phyloP scores from a whole-genome alignment of 2,113 vertebrate genomes.

The Leucopternis melanops region DNA sequence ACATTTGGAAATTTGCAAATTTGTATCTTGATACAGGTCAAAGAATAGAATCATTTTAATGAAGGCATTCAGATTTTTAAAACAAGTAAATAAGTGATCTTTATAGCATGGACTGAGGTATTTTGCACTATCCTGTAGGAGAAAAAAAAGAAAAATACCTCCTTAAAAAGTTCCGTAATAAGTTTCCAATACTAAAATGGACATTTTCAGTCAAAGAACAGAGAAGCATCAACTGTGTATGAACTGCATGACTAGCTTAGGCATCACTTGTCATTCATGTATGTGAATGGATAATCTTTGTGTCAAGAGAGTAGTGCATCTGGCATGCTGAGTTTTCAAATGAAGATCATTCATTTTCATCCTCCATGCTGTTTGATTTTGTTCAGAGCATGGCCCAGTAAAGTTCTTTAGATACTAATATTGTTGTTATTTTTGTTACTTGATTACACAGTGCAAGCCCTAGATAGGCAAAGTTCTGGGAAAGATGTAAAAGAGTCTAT shows the following conservation, averaged over 20 bases:
- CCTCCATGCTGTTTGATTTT: conserved; percentile 55
- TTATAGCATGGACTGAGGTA: neutral
- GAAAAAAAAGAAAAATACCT: neutral
- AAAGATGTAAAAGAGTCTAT: conserved; percentile 71
- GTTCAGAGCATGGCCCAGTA: conserved; percentile 52
- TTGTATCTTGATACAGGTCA: neutral
- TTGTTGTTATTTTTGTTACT: conserved; percentile 73
- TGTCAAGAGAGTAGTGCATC: conserved; percentile 2
- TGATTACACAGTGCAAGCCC: conserved; percentile 80
- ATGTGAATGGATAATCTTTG: conserved; percentile 25
- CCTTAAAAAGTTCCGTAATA: neutral
- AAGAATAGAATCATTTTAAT: neutral
- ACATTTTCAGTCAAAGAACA: conserved; percentile 14
- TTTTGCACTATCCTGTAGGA: neutral
- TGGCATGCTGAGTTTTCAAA: conserved; percentile 63
- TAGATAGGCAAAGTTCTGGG: conserved; percentile 83
- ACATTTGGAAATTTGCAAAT: neutral
- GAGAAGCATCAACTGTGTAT: neutral
- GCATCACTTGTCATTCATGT: neutral
- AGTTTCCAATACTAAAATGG: neutral
- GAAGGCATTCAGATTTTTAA: neutral
- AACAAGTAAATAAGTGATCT: neutral
- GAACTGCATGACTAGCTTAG: conserved; percentile 30
- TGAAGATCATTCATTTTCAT: conserved; percentile 53
- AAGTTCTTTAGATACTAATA: conserved; percentile 64